These are phyloP conservation scores for Coenonympha arcania DNA, from an alignment of 2,888 invertebrate genomes.

Conservation along the genomic window DNA sequence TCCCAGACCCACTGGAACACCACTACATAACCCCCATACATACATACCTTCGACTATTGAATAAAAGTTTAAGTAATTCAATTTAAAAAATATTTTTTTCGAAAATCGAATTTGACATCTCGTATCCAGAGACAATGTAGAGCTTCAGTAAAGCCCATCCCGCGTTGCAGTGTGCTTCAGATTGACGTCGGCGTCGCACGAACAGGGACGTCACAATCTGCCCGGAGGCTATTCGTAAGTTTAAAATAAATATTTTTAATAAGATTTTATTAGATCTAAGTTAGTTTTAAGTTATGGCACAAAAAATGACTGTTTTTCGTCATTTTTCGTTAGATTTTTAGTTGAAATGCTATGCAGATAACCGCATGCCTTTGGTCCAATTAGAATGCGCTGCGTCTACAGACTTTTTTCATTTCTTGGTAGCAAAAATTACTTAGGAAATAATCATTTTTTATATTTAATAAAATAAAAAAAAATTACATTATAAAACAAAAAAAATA, in stretches of 20 bases:
- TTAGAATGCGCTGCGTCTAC: no score
- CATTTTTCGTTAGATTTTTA: no score
- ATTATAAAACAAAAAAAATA: no score
- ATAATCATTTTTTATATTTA: no score
- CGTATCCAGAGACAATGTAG: neutral
- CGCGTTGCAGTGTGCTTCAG: slow-evolving; percentile 15
- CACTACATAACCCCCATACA: slow-evolving; percentile 5
- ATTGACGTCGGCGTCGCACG: slow-evolving; percentile 43
- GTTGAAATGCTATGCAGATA: no score
- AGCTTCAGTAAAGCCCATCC: slow-evolving; percentile 15
- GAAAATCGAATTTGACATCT: slow-evolving; percentile 14
- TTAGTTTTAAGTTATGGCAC: neutral
- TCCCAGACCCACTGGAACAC: slow-evolving; percentile 8
- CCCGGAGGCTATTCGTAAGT: slow-evolving; percentile 53
- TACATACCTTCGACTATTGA: neutral
- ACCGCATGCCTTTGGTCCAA: no score
- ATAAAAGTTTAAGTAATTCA: neutral
- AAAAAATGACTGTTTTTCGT: no score
- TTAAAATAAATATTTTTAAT: slow-evolving; percentile 23
- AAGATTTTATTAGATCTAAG: neutral
- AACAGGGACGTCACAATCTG: slow-evolving; percentile 53
- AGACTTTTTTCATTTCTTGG: no score
- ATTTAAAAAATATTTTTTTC: slow-evolving; percentile 8
- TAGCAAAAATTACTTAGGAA: no score
- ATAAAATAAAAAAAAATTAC: no score